Conservation (phyloP, 2,888 invertebrate species). For the Chaetogeoica ovagalla region DNA sequence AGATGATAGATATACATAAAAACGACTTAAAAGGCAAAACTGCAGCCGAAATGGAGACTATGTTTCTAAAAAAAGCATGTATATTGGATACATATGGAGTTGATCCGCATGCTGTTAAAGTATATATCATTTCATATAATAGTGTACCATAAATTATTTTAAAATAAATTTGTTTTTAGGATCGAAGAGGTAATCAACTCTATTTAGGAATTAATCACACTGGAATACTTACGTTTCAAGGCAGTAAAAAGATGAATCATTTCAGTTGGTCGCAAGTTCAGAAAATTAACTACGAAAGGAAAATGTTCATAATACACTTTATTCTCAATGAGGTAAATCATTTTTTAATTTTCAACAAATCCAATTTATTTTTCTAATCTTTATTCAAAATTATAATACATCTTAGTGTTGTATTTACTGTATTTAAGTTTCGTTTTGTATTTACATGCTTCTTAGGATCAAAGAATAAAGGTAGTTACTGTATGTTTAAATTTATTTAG, state of each 20-base stretch:
- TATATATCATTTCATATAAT: slow-evolving; percentile 59
- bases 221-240: slow-evolving; percentile 93
- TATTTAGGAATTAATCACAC: slow-evolving; percentile 94
- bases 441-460: slow-evolving; percentile 59
- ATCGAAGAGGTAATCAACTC: slow-evolving; percentile 87
- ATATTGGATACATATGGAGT: slow-evolving; percentile 95
- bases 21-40: slow-evolving; percentile 83
- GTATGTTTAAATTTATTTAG: slow-evolving; percentile 24
- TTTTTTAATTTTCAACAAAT: neutral
- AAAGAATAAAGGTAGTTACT: slow-evolving; percentile 62
- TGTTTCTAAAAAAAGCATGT: slow-evolving; percentile 88
- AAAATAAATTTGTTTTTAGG: slow-evolving; percentile 64
- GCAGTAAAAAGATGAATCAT: slow-evolving; percentile 88
- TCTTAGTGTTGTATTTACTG: slow-evolving; percentile 30
- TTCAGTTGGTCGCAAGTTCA: slow-evolving; percentile 96
- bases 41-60: slow-evolving; percentile 83
- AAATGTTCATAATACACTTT: slow-evolving; percentile 95
- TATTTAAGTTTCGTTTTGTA: slow-evolving; percentile 33
- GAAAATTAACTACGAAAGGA: slow-evolving; percentile 95
- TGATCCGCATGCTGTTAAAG: slow-evolving; percentile 97
- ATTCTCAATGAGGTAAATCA: slow-evolving; percentile 80
- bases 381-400: slow-evolving; percentile 20
- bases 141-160: neutral
- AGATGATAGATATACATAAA: slow-evolving; percentile 90
- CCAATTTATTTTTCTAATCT: slow-evolving; percentile 11